These are phyloP conservation scores for Grus americana DNA, from an alignment of 2,113 vertebrate species.

Conservation along the genomic window DNA sequence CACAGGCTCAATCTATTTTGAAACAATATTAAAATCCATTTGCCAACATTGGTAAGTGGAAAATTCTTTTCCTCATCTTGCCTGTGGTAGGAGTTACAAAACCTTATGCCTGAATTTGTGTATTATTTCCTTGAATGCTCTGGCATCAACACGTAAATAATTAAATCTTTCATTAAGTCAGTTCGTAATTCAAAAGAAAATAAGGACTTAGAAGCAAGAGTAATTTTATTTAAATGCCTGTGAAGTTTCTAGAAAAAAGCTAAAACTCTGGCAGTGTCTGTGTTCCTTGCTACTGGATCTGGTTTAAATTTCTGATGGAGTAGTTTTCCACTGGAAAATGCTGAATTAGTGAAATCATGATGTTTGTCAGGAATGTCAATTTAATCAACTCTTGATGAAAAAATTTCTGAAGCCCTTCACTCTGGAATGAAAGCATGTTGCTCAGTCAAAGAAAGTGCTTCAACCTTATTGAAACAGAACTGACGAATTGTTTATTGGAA, in stretches of 20 bases:
- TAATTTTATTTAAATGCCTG: background rate
- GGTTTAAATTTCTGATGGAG: background rate
- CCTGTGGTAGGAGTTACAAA: background rate
- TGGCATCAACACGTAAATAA: background rate
- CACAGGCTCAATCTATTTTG: background rate
- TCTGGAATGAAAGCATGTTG: background rate
- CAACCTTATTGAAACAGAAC: background rate
- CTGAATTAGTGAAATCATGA: background rate
- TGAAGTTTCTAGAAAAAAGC: background rate
- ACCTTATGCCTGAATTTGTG: background rate
- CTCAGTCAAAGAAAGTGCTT: background rate
- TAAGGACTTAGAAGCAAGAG: background rate
- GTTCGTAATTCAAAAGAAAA: background rate
- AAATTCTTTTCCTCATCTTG: background rate
- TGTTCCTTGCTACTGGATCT: background rate
- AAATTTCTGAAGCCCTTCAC: background rate
- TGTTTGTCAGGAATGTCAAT: background rate
- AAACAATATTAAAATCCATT: background rate
- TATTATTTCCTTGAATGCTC: background rate
- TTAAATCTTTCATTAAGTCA: background rate
- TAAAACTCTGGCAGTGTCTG: background rate
- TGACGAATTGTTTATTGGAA: background rate
- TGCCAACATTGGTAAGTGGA: background rate
- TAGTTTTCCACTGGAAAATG: slow-evolving; percentile 1
- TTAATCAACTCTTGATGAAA: background rate